These are phyloP conservation scores for Engraulis encrasicolus DNA, from an alignment of 2,113 vertebrate genomes.

Conservation along the genomic window DNA sequence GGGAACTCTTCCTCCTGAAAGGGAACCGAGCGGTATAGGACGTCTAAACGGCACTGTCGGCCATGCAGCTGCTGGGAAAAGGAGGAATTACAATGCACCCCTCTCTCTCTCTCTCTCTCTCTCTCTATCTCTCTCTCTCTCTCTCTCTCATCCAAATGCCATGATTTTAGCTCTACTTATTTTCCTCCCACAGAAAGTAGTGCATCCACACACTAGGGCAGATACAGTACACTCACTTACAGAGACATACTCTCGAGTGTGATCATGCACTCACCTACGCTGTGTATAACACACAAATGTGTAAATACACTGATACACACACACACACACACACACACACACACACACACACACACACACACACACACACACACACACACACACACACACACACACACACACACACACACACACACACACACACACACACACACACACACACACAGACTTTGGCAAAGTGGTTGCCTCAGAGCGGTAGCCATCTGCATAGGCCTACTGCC, in stretches of 20 bases:
- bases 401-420: not conserved
- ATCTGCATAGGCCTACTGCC: slow-evolving; percentile 36
- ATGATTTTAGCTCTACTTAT: not conserved
- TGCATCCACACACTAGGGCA: not conserved
- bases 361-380: too few species aligned
- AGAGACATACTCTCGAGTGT: not conserved
- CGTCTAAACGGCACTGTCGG: slow-evolving; percentile 39
- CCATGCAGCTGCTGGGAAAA: slow-evolving; percentile 11
- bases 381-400: not conserved
- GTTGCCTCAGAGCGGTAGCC: slow-evolving; percentile 21
- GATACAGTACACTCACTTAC: not conserved
- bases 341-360: not conserved
- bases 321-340: not conserved
- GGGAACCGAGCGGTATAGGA: slow-evolving; percentile 28
- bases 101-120: too few species aligned
- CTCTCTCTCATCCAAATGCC: not conserved
- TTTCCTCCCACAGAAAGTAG: not conserved
- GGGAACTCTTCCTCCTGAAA: slow-evolving; percentile 45
- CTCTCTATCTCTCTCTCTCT: too few species aligned
- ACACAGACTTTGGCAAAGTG: slow-evolving; percentile 29
- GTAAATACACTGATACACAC: not conserved
- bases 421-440: not conserved
- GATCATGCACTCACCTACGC: not conserved
- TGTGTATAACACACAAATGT: too few species aligned
- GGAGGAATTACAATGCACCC: slow-evolving; percentile 12